phyloP scores from a whole-genome alignment of 1,140 invertebrate species.

The Octopus sinensis region DNA sequence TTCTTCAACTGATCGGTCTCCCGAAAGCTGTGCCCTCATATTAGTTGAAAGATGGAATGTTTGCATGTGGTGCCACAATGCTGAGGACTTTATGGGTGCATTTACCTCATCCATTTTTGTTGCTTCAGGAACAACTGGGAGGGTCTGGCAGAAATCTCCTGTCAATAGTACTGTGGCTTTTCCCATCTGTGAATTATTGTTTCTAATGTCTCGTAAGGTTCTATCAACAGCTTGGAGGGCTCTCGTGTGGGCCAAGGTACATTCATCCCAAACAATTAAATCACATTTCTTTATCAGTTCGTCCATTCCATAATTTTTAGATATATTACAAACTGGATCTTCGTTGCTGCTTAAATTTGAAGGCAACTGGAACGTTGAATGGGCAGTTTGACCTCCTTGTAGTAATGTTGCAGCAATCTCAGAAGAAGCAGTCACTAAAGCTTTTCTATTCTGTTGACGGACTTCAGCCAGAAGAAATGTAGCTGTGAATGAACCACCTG shows the following conservation, averaged over 20 bases:
- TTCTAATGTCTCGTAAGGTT: neutral
- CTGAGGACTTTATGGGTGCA: neutral
- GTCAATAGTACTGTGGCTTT: neutral
- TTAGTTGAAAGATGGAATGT: neutral
- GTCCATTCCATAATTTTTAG: neutral
- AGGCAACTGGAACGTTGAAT: neutral
- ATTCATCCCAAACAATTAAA: slow-evolving; percentile 21
- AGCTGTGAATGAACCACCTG: neutral
- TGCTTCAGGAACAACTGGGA: neutral
- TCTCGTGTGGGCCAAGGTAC: slow-evolving; percentile 9
- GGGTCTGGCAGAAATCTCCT: neutral
- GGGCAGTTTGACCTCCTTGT: neutral
- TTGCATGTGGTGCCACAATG: neutral
- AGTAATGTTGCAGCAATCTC: neutral
- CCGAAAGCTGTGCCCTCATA: neutral
- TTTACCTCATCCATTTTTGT: neutral
- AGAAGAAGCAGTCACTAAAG: neutral
- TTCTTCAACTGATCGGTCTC: neutral
- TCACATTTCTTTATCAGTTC: neutral
- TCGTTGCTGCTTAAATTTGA: neutral
- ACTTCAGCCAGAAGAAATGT: neutral
- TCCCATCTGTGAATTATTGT: neutral
- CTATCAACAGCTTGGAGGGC: neutral
- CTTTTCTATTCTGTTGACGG: neutral
- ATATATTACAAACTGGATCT: neutral